Conservation (phyloP, 2,113 vertebrate species). For the Sclerurus mexicanus region DNA sequence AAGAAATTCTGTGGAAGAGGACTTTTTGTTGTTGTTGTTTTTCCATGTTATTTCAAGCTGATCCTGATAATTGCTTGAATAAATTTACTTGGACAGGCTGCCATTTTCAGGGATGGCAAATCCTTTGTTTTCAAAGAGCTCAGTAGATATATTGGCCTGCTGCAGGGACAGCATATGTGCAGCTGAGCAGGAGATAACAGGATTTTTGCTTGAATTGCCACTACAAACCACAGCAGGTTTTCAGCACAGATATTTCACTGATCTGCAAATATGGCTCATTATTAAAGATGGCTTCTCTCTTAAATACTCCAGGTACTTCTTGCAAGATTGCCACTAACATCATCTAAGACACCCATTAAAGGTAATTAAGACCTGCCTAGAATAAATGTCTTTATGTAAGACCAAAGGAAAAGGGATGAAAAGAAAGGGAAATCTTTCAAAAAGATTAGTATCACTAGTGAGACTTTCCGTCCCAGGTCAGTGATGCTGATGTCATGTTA, state of each 20-base stretch:
- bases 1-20: neutral
- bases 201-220: neutral
- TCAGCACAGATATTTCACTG: neutral
- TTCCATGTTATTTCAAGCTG: neutral
- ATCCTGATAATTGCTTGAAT: neutral
- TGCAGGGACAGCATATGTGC: neutral
- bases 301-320: neutral
- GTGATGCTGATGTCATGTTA: neutral
- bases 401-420: neutral
- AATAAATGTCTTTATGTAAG: neutral
- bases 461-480: neutral
- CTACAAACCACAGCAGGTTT: neutral
- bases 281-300: neutral
- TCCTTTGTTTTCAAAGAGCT: neutral
- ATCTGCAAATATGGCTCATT: neutral
- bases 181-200: neutral
- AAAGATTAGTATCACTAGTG: neutral
- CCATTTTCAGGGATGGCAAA: neutral
- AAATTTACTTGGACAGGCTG: neutral
- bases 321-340: neutral
- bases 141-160: neutral
- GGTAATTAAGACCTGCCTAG: neutral
- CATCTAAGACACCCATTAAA: neutral
- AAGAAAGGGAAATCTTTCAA: neutral
- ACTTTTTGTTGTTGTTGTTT: neutral